Base-by-base conservation (phyloP, 64 coral and sea anemone genomes). In the Stichodactyla helianthus region DNA sequence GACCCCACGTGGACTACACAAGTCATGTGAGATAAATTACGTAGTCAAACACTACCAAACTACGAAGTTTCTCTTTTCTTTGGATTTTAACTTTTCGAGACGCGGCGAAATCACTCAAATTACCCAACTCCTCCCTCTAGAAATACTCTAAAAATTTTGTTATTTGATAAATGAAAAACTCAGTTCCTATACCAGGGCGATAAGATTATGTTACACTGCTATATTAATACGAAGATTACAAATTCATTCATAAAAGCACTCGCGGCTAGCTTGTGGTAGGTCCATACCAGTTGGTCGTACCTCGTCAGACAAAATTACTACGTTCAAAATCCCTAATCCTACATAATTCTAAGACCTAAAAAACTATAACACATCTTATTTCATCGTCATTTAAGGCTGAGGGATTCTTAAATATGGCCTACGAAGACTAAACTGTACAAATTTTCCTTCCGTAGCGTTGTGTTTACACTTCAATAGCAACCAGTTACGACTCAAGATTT, bases 401-500 rank as follows among this genome's bases (percentile, higher is more conserved):
- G 11, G 68, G 11, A 9, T n/a, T 74, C 27, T 74, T 27, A 74
- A 74, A 74, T 74, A 74, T 31, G 23, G n/a, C 25, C 68, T 74
- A 74, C 20, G 50, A 81, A 51, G 78, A 53, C 10, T 81, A 52
- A 19, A 81, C 11, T 81, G 78, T 81, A 81, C 78, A 53, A 79
- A 53, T 81, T 81, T 81, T 18, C 35, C 78, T 51, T 54, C 50
- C 78, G 52, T 20, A 52, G 17, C 53, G 78, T 54, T 81, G 78
- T 81, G 78, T 81, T 81, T 81, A 81, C 78, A 81, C 50, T 51
- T 81, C 78, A 81, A 51, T 81, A 54, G 52, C 78, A 54, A 81
- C 78, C 78, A 81, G 78, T 81, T 53, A 81, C 25, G 68, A 74
- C 10, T 74, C 68, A 74, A 74, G 20, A 74, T 74, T 74, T 74